Evolutionary conservation across 2,113 vertebrate genomes (phyloP).

Genomic region (Holacanthus passer): DNA sequence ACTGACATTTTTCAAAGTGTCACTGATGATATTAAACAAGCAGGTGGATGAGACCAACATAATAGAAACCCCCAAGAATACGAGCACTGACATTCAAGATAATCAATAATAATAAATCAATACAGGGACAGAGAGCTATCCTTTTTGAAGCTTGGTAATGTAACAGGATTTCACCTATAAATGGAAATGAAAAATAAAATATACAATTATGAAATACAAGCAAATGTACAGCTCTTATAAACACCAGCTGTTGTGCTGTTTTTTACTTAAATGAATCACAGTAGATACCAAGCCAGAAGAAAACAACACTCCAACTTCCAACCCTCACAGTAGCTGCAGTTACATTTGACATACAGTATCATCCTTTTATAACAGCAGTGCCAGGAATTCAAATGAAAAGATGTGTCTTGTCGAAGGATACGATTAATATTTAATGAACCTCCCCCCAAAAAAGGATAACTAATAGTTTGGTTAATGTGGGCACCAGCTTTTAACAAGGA

Average conservation of each 20-base stretch:
- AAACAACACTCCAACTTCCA: not conserved
- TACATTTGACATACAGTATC: conserved; percentile 11
- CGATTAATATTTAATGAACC: not conserved
- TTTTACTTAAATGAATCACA: conserved; percentile 44
- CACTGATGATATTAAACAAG: not conserved
- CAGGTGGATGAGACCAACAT: not conserved
- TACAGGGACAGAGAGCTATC: not conserved
- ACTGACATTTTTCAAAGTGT: not conserved
- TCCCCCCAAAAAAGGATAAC: too few species aligned
- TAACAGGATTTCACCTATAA: not conserved
- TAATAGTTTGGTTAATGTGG: too few species aligned
- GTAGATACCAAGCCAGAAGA: not conserved
- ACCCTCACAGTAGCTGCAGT: conserved; percentile 5
- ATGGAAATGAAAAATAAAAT: not conserved
- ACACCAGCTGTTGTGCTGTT: not conserved
- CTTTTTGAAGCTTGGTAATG: conserved; percentile 5
- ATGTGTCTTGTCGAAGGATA: not conserved
- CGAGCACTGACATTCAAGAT: conserved; percentile 32
- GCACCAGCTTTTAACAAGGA: not conserved
- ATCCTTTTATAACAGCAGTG: conserved; percentile 14
- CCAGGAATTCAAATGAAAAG: conserved; percentile 2
- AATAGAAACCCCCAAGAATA: conserved; percentile 14
- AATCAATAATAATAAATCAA: conserved; percentile 53
- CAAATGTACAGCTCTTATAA: not conserved
- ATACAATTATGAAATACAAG: not conserved